Evolutionary conservation across 2,797 vertebrate genomes (phyloP), one percentile per base, ranked within the genome.

Genomic region (Hoplostethus mediterraneus): DNA sequence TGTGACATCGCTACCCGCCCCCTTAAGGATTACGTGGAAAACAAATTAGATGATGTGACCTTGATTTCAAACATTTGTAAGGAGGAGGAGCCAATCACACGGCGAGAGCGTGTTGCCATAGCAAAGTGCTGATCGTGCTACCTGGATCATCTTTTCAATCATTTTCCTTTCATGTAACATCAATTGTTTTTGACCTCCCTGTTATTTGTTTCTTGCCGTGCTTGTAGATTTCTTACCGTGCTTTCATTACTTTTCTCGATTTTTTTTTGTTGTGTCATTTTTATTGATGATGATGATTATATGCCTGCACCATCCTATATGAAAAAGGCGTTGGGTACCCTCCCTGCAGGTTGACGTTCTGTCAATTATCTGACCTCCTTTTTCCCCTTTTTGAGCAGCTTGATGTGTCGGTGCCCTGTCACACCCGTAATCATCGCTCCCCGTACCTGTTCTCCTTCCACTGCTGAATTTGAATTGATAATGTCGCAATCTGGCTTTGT

Each of bases 401-500:
- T 40, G 45, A 48, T 60, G 45, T 16, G 40, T 62, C 17, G 54
- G 30, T 7, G 25, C 45, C 45, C 5, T 11, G 40, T 12, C 10
- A 3, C 47, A 3, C 47, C 8, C 55, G 1, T n/a, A 57, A 73
- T 67, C 60, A 59, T 73, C 56, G 58, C 64, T 47, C 25, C 25
- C 28, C 21, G 21, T 30, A 9, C 16, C 38, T 13, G 21, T 62
- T 7, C 11, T 13, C 40, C 38, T 4, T 11, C 47, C 30, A 36
- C 14, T 8, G 57, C 47, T 71, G 63, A 70, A 84, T 78, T 81
- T 87, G 75, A 86, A 78, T 71, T 80, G 72, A 75, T 81, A 72
- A 81, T 81, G 80, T 70, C 25, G 36, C 79, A 74, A 68, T 82
- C 73, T 81, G 56, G 65, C 69, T 81, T 66, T 68, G 71, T 82